A percentile compares a stretch with the other conserved stretches of the same genome.
phyloP scores from a whole-genome alignment of 2,797 vertebrate genomes.

The Acanthiza pusilla region DNA sequence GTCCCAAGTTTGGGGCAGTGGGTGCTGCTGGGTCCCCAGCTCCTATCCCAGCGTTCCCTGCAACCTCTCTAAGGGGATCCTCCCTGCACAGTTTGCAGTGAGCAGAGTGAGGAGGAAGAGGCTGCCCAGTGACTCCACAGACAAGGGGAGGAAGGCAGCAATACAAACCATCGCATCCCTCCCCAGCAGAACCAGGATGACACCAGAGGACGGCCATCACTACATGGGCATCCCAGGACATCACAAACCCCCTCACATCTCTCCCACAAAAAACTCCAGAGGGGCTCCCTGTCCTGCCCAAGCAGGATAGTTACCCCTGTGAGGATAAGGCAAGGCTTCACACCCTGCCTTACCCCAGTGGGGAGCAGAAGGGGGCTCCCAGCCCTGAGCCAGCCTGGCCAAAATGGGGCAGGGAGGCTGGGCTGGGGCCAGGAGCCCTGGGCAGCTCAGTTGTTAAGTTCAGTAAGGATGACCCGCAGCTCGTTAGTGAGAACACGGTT shows the following conservation, averaged over 20 bases:
- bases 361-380: neutral
- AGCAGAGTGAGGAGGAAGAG: neutral
- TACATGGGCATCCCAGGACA: rapidly evolving
- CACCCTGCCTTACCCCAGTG: rapidly evolving
- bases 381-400: neutral
- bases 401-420: neutral
- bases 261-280: neutral
- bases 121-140: neutral
- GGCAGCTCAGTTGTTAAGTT: slow-evolving; percentile 71
- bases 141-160: neutral
- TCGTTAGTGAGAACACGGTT: slow-evolving; percentile 70
- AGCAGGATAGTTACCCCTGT: neutral
- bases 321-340: neutral
- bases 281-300: neutral
- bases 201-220: neutral
- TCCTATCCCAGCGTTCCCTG: neutral
- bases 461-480: slow-evolving; percentile 71
- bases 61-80: neutral
- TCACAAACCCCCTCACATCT: neutral
- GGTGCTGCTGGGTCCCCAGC: neutral
- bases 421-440: neutral
- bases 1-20: neutral
- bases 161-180: neutral
- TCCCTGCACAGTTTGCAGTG: neutral
- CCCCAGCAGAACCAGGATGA: neutral